phyloP scores from a whole-genome alignment of 2,888 invertebrate species.

The Carpatolechia fugitivella region DNA sequence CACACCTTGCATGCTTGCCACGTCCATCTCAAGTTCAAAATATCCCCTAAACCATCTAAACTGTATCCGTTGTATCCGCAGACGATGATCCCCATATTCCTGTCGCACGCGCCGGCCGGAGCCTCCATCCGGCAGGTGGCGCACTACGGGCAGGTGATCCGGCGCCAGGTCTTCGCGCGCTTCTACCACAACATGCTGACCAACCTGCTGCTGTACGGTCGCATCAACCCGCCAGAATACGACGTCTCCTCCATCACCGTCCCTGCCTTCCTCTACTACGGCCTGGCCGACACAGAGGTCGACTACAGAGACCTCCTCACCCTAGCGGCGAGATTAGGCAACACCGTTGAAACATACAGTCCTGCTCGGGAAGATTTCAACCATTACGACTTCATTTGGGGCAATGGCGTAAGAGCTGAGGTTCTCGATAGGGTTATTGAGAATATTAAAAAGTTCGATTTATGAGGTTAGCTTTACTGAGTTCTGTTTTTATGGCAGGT shows the following conservation, averaged over 20 bases:
- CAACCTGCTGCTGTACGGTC: constrained; percentile 42
- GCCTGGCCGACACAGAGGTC: constrained; percentile 32
- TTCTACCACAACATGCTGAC: constrained; percentile 35
- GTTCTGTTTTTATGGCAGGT: too few relatives aligned
- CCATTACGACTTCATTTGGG: constrained; percentile 53
- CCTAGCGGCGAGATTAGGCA: constrained; percentile 33
- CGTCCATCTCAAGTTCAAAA: too few relatives aligned
- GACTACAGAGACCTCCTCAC: constrained; percentile 35
- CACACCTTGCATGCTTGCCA: too few relatives aligned
- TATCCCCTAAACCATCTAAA: too few relatives aligned
- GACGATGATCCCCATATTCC: constrained; percentile 48
- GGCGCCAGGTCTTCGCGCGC: constrained; percentile 39
- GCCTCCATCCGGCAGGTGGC: constrained; percentile 46
- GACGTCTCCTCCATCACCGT: constrained; percentile 36
- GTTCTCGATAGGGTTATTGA: constrained; percentile 36
- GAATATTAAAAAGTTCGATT: constrained; percentile 28
- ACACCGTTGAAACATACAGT: constrained; percentile 27
- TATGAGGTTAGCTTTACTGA: too few relatives aligned
- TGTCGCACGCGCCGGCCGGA: constrained; percentile 50
- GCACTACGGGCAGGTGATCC: constrained; percentile 50
- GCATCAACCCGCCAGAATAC: constrained; percentile 39
- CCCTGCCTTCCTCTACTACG: constrained; percentile 44
- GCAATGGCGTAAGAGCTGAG: constrained; percentile 29
- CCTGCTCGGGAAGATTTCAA: constrained; percentile 35
- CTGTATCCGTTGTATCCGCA: too few relatives aligned